Conservation (phyloP, 2,797 vertebrate species). For the Helostoma temminkii region DNA sequence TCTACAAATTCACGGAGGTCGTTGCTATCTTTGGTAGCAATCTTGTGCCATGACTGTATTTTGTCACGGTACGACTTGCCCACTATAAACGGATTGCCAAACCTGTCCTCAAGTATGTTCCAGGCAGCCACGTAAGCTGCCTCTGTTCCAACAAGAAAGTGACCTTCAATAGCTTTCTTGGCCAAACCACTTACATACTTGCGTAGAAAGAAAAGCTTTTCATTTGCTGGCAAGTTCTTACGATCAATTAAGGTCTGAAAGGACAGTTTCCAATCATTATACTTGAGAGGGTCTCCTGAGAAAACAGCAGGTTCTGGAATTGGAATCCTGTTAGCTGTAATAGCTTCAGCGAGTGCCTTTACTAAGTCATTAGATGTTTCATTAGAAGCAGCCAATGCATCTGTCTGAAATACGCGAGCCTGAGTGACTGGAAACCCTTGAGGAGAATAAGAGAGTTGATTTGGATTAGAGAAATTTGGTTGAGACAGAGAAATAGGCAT, state of each 20-base stretch:
- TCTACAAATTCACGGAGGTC: conserved; percentile 39
- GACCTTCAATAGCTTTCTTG: conserved; percentile 36
- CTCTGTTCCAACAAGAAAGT: conserved; percentile 42
- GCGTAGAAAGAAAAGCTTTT: conserved; percentile 20
- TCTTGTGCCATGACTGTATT: conserved; percentile 44
- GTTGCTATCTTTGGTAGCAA: conserved; percentile 34
- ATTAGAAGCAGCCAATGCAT: neutral
- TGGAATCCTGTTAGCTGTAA: neutral
- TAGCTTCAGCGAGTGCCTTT: neutral
- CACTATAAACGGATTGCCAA: conserved; percentile 40
- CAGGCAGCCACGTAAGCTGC: conserved; percentile 31
- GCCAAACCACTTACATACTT: conserved; percentile 30
- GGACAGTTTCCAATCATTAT: conserved; percentile 44
- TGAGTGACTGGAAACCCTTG: neutral
- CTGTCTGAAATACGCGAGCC: neutral
- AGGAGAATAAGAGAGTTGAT: neutral
- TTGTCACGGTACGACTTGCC: conserved; percentile 33
- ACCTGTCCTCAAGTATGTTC: conserved; percentile 39
- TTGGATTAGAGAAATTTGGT: neutral
- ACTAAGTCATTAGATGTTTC: neutral
- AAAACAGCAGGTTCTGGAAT: neutral
- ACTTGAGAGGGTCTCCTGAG: conserved; percentile 1
- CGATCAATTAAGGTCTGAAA: conserved; percentile 40
- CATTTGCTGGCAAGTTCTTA: conserved; percentile 46
- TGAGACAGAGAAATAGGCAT: neutral